Evolutionary conservation across 2,888 invertebrate species (phyloP).

Genomic region (Drosophila affinis): DNA sequence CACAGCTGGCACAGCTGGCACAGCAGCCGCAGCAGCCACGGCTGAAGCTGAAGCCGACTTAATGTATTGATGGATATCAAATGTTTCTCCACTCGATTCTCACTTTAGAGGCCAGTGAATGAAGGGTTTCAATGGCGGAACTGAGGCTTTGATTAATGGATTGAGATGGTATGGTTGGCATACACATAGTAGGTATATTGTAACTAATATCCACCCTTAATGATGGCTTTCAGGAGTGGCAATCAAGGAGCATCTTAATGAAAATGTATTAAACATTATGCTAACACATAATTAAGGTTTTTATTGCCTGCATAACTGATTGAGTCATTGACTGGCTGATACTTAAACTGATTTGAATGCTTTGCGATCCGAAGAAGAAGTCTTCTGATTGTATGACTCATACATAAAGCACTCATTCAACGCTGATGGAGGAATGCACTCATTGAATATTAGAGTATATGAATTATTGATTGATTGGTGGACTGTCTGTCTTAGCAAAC

Average conservation of each 20-base stretch:
- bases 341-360: neutral
- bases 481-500: neutral
- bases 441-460: conserved; percentile 10
- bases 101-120: conserved; percentile 1
- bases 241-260: conserved; percentile 2
- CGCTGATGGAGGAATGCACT: neutral
- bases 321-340: neutral
- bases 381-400: conserved; percentile 48
- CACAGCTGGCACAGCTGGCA: conserved; percentile 16
- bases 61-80: conserved; percentile 38
- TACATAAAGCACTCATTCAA: conserved; percentile 39
- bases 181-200: neutral
- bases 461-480: neutral
- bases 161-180: neutral
- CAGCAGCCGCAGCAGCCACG: too few species aligned
- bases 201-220: neutral
- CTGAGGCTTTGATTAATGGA: neutral
- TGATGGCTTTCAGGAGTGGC: conserved; percentile 14
- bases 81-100: conserved; percentile 30
- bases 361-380: neutral
- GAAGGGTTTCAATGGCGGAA: conserved; percentile 15
- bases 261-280: neutral
- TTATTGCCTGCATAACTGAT: neutral
- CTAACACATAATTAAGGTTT: neutral
- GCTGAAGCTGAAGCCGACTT: conserved; percentile 40